Evolutionary conservation across 2,888 invertebrate genomes (phyloP).

Genomic region (Papilio gigon): DNA sequence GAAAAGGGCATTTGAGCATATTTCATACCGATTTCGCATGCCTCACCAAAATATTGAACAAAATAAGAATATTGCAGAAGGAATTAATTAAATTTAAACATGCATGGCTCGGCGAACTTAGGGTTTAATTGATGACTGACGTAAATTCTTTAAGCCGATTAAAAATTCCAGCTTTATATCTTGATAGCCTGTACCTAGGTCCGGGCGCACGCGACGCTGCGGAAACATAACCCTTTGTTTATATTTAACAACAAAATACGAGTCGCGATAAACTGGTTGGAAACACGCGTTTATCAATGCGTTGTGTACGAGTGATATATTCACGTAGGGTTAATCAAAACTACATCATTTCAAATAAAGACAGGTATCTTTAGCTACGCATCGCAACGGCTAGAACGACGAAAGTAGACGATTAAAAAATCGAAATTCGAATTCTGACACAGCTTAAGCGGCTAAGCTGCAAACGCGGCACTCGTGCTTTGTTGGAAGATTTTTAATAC

Average conservation of each 20-base stretch:
- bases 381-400: too few species aligned
- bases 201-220: constrained; percentile 34
- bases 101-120: constrained; percentile 36
- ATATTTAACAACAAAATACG: constrained; percentile 30
- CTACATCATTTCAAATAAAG: too few species aligned
- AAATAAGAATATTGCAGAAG: constrained; percentile 8
- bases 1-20: too few species aligned
- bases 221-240: constrained; percentile 35
- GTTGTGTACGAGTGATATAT: too few species aligned
- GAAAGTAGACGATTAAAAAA: neutral
- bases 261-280: neutral
- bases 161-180: constrained; percentile 38
- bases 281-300: neutral
- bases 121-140: constrained; percentile 36
- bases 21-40: neutral
- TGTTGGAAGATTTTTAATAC: neutral
- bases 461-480: too few species aligned
- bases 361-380: too few species aligned
- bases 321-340: too few species aligned
- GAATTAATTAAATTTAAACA: constrained; percentile 26
- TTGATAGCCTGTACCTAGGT: constrained; percentile 37
- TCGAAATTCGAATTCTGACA: too few species aligned
- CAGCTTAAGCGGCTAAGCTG: too few species aligned
- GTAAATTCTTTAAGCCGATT: constrained; percentile 34
- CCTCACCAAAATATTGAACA: neutral